Base-by-base conservation (phyloP, 2,888 invertebrate genomes). In the Ophion obscuratus region DNA sequence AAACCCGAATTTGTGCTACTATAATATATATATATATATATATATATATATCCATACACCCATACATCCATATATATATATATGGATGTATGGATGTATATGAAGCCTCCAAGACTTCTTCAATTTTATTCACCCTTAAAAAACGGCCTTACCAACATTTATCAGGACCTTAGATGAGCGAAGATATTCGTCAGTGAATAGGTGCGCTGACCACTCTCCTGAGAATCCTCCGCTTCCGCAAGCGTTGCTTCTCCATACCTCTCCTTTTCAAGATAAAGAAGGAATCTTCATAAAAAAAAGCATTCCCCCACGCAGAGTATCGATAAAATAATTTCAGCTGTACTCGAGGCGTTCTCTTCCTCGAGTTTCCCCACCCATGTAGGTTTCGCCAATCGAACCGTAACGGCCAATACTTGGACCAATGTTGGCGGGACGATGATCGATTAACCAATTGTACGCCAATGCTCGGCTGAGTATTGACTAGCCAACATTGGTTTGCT, bases 71-170 rank as follows among this genome's bases (percentile, higher is more conserved):
- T 3, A 44, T 3, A 3, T 44, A 9, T 47, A 47, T 47, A 47
- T 2, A 47, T 47, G 3, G 27, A 14, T 24, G 31, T 53, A 31
- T 3, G 31, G 2, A 31, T 14, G 40, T 14, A 40, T 31, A 47
- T 40, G 31, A 14, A 53, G 62, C 73, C 77, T 67, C 74, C 74
- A 61, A 36, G 66, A 67, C 74, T 53, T 10, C 75, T 40, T n/a
- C 73, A 24, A 81, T 73, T 24, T 84, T 61, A 68, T 84, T 61
- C 62, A 84, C 81, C 77, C 81, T 70, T 77, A 70, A 53, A 62
- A 70, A 68, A 70, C 10, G 31, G 20, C 59, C 44, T 17, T 81
- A 74, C 57, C 57, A 78, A 81, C 62, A 40, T 73, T 85, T 77
- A 78, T 78, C 78, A 62, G 75, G 68, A 78, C 81, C 66, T 74